Conservation (phyloP, 2,888 invertebrate species). For the Neocrepidodera transversa region DNA sequence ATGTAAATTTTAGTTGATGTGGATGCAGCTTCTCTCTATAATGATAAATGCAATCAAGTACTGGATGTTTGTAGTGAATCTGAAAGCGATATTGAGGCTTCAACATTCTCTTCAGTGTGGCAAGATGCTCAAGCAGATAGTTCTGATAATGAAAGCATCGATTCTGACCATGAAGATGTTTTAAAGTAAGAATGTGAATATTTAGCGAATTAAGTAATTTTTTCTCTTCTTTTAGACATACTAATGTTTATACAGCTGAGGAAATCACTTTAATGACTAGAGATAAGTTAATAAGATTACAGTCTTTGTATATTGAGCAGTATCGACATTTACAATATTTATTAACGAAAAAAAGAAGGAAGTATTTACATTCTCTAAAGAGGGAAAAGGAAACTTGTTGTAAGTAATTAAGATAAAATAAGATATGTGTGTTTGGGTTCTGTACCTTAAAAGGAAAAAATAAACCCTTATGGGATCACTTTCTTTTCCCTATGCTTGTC, state of each 20-base stretch:
- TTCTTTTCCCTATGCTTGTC: too few species aligned
- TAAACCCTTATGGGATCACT: too few species aligned
- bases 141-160: slow-evolving; percentile 80
- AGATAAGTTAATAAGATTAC: slow-evolving; percentile 77
- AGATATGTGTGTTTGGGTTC: neutral
- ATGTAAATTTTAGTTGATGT: slow-evolving; percentile 61
- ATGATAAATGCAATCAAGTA: slow-evolving; percentile 65
- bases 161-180: slow-evolving; percentile 77
- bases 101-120: slow-evolving; percentile 69
- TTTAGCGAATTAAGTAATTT: neutral
- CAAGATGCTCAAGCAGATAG: slow-evolving; percentile 71
- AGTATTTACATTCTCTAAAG: slow-evolving; percentile 75
- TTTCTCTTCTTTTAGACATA: slow-evolving; percentile 68
- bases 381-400: slow-evolving; percentile 77
- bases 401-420: slow-evolving; percentile 34
- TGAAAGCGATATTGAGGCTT: slow-evolving; percentile 75
- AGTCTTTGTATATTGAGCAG: slow-evolving; percentile 83
- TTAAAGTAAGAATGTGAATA: slow-evolving; percentile 70
- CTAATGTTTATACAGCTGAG: slow-evolving; percentile 88
- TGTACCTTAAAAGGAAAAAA: too few species aligned
- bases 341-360: slow-evolving; percentile 74
- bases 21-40: slow-evolving; percentile 62
- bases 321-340: slow-evolving; percentile 77
- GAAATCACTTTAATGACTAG: slow-evolving; percentile 82
- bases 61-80: slow-evolving; percentile 77